Base-by-base conservation (phyloP, 2,888 invertebrate genomes). In the Onthophagus sagittarius region DNA sequence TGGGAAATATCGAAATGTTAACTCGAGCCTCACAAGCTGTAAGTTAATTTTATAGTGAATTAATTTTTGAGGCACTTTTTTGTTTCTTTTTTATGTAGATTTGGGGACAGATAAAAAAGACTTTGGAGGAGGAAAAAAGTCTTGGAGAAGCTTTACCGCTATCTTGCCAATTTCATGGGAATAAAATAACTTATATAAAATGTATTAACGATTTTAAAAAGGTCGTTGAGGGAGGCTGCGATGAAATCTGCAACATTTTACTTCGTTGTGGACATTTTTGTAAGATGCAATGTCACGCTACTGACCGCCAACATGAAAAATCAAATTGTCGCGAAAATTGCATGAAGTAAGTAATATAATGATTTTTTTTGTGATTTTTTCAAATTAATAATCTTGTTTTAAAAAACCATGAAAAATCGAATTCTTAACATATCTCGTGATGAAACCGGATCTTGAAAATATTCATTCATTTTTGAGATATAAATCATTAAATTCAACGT, bases 1-100 rank as follows among this genome's bases (percentile, higher is more conserved):
- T 92, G 78, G 95, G 94, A 1, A 94, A 94, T 79, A 90, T 92
- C 88, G 81, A 85, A 0, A 84, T 89, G 7, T 81, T 93, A 0
- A 84, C 87, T 75, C 80, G 85, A 53, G 39, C 39, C 0, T 86
- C 88, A 0, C 90, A 88, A 77, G 69, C 78, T 4, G 83, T 83
- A 78, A 79, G 77, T 76, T 23, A 11, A 62, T 73, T 53, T 62
- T 15, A 15, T 69, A 62, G 73, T 15, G 63, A 62, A 15, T 67
- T 15, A 31, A 14, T 63, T n/a, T n/a, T n/a, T n/a, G n/a, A n/a
- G n/a, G n/a, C n/a, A 14, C 14, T 1, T 63, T 63, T 31, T 23
- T 15, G n/a, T 11, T 31, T 31, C 31, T 63, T 69, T 67, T 74
- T 73, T 72, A 76, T 74, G 76, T 15, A 83, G 82, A 84, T 88